These are phyloP conservation scores for Yponomeuta evonymella DNA, from an alignment of 2,888 invertebrate species.

Conservation along the genomic window DNA sequence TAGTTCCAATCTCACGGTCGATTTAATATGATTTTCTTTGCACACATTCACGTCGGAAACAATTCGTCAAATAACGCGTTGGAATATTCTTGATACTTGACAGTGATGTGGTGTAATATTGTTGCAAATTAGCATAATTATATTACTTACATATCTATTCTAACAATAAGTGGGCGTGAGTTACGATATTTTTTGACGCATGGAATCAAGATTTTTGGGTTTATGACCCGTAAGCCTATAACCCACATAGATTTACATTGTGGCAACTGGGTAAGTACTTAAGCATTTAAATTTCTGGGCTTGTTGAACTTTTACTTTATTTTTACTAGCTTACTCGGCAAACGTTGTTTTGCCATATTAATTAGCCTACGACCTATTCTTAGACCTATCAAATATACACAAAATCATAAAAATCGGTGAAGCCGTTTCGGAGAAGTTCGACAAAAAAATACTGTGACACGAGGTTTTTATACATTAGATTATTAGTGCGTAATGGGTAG, in stretches of 20 bases:
- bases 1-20: background rate
- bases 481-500: background rate
- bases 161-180: background rate
- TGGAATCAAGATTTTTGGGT: constrained; percentile 5
- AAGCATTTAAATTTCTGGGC: too few relatives aligned
- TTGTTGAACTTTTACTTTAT: background rate
- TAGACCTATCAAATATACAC: background rate
- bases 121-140: constrained; percentile 34
- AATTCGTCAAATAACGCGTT: constrained; percentile 24
- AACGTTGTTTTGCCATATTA: too few relatives aligned
- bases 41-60: background rate
- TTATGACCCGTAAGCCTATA: background rate
- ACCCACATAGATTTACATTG: background rate
- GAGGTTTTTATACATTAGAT: background rate
- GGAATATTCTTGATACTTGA: constrained; percentile 32
- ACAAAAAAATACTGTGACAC: too few relatives aligned
- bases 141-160: constrained; percentile 6
- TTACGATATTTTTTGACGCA: background rate
- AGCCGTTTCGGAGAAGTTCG: too few relatives aligned
- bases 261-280: too few relatives aligned
- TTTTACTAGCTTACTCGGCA: too few relatives aligned
- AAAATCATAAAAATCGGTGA: too few relatives aligned
- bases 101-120: constrained; percentile 28
- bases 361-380: too few relatives aligned
- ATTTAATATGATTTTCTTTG: background rate